Evolutionary conservation across 2,113 vertebrate species (phyloP).

Genomic region (rat (Rattus norvegicus)): DNA sequence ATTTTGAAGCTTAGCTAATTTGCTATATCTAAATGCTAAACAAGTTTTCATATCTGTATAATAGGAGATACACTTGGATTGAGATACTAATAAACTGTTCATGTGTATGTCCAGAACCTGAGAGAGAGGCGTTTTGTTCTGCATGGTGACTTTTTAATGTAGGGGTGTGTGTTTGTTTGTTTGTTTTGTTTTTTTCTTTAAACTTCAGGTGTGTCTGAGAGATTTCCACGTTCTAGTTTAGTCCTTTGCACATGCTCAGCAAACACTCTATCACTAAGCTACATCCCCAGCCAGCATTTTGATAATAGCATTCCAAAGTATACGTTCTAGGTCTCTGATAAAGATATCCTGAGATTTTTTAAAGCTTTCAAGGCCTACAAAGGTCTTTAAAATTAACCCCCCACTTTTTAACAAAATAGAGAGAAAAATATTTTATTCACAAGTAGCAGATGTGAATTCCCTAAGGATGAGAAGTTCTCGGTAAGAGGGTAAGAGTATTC

Average conservation of each 20-base stretch:
- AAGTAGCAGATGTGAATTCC: background rate
- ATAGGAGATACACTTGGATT: background rate
- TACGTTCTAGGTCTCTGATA: background rate
- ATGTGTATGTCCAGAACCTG: background rate
- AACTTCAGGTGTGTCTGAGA: background rate
- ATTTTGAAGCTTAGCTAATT: background rate
- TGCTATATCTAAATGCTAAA: background rate
- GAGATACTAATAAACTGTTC: background rate
- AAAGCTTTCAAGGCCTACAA: background rate
- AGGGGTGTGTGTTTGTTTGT: too few species aligned
- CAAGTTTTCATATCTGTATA: background rate
- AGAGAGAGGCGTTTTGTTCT: background rate
- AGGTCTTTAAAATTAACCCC: background rate
- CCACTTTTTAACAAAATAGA: background rate
- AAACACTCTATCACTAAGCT: background rate
- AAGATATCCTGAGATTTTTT: background rate
- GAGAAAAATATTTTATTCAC: background rate
- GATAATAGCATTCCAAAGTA: background rate
- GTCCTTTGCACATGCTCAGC: background rate
- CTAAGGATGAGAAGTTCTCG: background rate
- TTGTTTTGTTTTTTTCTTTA: background rate
- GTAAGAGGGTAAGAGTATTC: background rate
- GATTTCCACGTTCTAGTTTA: background rate
- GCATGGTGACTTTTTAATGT: background rate
- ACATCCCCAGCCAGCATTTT: background rate